Evolutionary conservation across 30 jellyfish, hydroid and myxozoan genomes (phyloP), one percentile per base, ranked within the genome.

Genomic region (Hydractinia echinata): DNA sequence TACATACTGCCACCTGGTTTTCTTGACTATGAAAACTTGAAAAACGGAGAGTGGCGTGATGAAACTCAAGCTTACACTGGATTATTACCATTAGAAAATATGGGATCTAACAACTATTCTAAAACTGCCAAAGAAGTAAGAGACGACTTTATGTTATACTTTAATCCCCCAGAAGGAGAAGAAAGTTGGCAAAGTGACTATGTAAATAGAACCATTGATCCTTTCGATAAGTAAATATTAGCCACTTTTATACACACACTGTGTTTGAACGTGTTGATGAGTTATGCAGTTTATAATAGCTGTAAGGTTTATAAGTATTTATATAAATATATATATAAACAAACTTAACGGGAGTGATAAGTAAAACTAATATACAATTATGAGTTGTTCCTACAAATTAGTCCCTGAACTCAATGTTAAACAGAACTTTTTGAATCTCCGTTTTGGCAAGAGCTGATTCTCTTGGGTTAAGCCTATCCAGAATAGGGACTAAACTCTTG

Each of bases 141-240:
- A 79, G 86, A 60, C 19, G 87, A 79, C 16, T 79, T 79, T 21
- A 79, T 56, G 85, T 18, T 83, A 51, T 79, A 79, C 20, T 79
- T 60, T 83, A 79, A 79, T 79, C 61, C 87, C 9, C 15, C 58
- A 14, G 87, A 79, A 53, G 87, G 86, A 8, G 86, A 61, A 51
- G 87, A 55, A 16, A 14, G 84, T 61, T 79, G 87, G 87, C 87
- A 79, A 60, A 20, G 55, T 61, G 85, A n/a, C n/a, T n/a, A n/a
- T n/a, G n/a, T n/a, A n/a, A n/a, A n/a, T n/a, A n/a, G n/a, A n/a
- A n/a, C n/a, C 58, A 56, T 56, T 56, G 68, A 56, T n/a, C 68
- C 68, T 56, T 56, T 56, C n/a, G 68, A 56, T 56, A 56, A 56
- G n/a, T 56, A 56, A 56, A n/a, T n/a, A n/a, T 56, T 9, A 56